Percentiles rank a stretch among this genome's conserved stretches.
phyloP scores from a whole-genome alignment of 2,888 invertebrate genomes.

The Leucophora obtusa region DNA sequence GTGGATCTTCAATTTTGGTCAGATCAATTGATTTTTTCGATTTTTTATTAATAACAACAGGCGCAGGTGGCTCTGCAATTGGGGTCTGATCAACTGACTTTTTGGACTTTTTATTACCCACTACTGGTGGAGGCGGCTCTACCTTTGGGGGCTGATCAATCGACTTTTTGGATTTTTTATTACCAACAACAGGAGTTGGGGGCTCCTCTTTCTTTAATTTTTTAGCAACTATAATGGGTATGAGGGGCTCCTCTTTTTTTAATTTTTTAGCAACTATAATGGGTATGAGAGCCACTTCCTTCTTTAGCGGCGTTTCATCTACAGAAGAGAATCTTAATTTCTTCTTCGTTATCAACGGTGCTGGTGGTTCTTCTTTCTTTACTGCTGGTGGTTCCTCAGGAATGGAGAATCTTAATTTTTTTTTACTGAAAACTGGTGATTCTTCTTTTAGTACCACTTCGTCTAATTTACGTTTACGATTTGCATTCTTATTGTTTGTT shows the following conservation, averaged over 20 bases:
- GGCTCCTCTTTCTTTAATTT: not conserved
- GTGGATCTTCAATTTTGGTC: not conserved
- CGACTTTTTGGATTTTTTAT: not conserved
- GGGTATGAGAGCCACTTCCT: not conserved
- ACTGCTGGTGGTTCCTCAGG: not conserved
- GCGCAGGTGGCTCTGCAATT: not conserved
- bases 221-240: not conserved
- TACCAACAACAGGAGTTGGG: not conserved
- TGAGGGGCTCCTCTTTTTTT: not conserved
- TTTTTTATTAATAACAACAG: not conserved
- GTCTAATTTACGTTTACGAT: slow-evolving; percentile 71
- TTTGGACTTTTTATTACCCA: not conserved
- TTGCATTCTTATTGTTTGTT: slow-evolving; percentile 61
- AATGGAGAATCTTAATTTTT: slow-evolving; percentile 32
- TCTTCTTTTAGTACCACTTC: slow-evolving; percentile 55
- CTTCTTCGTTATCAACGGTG: slow-evolving; percentile 40
- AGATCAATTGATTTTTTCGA: not conserved
- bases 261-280: not conserved
- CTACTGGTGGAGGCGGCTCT: not conserved
- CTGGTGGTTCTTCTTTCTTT: slow-evolving; percentile 40
- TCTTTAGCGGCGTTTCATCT: not conserved
- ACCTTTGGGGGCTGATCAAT: not conserved
- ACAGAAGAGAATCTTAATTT: slow-evolving; percentile 29
- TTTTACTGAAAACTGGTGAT: slow-evolving; percentile 12
- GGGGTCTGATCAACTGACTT: not conserved